Percentiles rank a stretch among this genome's conserved stretches.
Conservation (phyloP, 2,797 vertebrate genomes). For the Salarias fasciatus region DNA sequence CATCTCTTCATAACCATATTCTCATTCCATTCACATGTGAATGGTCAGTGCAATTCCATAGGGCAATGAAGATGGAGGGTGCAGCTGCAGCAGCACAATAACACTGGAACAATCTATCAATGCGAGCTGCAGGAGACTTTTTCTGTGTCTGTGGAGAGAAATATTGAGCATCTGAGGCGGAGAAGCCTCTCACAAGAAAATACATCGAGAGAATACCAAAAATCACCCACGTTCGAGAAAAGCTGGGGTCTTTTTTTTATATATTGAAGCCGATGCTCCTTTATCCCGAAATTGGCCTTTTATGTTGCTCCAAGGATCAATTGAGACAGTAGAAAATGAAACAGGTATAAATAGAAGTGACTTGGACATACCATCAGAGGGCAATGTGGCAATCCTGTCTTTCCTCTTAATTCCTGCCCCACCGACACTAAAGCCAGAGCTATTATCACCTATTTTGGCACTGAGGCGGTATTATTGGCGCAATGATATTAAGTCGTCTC, state of each 20-base stretch:
- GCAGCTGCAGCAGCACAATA: conserved; percentile 23
- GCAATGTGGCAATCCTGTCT: conserved; percentile 40
- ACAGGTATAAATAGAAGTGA: conserved; percentile 33
- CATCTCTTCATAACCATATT: conserved; percentile 44
- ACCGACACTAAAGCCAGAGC: conserved; percentile 37
- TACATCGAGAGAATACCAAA: background rate
- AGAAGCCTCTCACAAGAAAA: background rate
- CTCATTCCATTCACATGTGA: conserved; percentile 52
- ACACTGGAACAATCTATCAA: conserved; percentile 49
- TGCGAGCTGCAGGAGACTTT: conserved; percentile 16
- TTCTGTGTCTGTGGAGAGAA: conserved; percentile 15
- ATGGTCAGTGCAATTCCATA: conserved; percentile 53
- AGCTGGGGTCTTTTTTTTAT: background rate
- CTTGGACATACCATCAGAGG: conserved; percentile 24
- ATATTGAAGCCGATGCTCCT: background rate
- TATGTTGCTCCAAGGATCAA: conserved; percentile 23
- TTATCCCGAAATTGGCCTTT: conserved; percentile 17
- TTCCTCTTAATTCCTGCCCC: conserved; percentile 25
- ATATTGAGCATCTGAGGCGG: conserved; percentile 29
- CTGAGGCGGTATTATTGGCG: conserved; percentile 65
- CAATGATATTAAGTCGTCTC: conserved; percentile 70
- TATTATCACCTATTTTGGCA: conserved; percentile 64
- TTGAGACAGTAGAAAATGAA: conserved; percentile 42
- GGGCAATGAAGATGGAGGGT: conserved; percentile 61
- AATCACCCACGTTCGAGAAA: background rate